These are phyloP conservation scores for Pseudeuparius sepicola DNA, from an alignment of 2,888 invertebrate species.

Conservation along the genomic window DNA sequence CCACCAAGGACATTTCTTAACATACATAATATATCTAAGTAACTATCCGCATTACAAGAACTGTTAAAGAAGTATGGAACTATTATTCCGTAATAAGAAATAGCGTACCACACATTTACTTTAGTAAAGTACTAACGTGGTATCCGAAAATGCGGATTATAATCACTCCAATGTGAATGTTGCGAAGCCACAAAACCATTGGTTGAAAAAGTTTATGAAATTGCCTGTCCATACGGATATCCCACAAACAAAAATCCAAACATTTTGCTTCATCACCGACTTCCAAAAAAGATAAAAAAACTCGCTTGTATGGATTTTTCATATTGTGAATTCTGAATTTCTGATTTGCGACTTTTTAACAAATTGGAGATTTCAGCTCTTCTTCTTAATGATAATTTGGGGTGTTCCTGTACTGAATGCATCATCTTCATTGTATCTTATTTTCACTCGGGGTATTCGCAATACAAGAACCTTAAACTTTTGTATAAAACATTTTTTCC, in stretches of 20 bases:
- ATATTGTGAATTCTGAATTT: too few species aligned
- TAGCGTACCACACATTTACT: constrained; percentile 2
- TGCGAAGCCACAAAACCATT: too few species aligned
- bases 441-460: too few species aligned
- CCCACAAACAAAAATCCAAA: constrained; percentile 2
- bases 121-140: constrained; percentile 2
- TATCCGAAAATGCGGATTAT: constrained; percentile 1
- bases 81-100: constrained; percentile 3
- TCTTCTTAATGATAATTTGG: too few species aligned
- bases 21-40: background rate
- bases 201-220: constrained; percentile 3
- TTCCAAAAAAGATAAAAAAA: too few species aligned
- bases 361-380: too few species aligned
- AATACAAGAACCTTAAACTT: too few species aligned
- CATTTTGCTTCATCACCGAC: constrained; percentile 1
- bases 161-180: background rate
- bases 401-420: too few species aligned
- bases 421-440: too few species aligned
- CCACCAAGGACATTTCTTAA: background rate
- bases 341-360: too few species aligned
- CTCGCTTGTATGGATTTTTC: too few species aligned
- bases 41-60: constrained; percentile 2
- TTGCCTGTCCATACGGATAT: background rate
- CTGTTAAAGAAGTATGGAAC: constrained; percentile 1
- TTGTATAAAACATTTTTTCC: too few species aligned